Base-by-base conservation (phyloP, 2,797 vertebrate genomes). In the Scarus forsteni region DNA sequence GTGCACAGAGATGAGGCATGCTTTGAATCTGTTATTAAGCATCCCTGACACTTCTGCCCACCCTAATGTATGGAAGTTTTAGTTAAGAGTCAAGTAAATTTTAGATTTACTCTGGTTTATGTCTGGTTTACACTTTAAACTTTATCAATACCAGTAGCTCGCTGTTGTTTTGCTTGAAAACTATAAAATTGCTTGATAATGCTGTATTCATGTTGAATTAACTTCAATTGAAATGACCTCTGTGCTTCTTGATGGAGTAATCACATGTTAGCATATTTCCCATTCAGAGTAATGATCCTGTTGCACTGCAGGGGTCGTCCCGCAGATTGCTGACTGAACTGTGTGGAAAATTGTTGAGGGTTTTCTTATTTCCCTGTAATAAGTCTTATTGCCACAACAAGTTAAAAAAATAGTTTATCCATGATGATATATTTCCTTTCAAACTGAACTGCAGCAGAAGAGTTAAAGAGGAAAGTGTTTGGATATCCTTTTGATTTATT, bases 271-370 rank as follows among this genome's bases (percentile, higher is more conserved):
- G 53, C 71, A 85, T 88, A 75, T 65, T 83, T 85, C 56, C 73
- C 65, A 73, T 74, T 79, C 87, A 13, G 3, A 74, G 80, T 79
- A 78, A 90, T 79, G 62, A 78, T 85, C 75, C 76, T 66, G 62
- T 76, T 81, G 79, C 70, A 68, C 73, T 67, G 75, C 56, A 64
- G 70, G 78, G 77, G 60, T 80, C 12, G 58, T 57, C 83, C 57
- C 54, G 58, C 67, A 77, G 78, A 86, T 66, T 83, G 62, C 62
- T 60, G 39, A 79, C 66, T 78, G 83, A 87, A 75, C 82, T 61
- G 49, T 86, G 67, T 79, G 76, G 87, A 86, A 90, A 90, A 88
- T 81, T 73, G 70, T 79, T 88, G 81, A 73, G 75, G 81, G 44
- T 78, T 88, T 78, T 76, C 35, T 70, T 71, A 84, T 83, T 78